Conservation (phyloP, 2,797 vertebrate genomes). For the Cygnus olor region DNA sequence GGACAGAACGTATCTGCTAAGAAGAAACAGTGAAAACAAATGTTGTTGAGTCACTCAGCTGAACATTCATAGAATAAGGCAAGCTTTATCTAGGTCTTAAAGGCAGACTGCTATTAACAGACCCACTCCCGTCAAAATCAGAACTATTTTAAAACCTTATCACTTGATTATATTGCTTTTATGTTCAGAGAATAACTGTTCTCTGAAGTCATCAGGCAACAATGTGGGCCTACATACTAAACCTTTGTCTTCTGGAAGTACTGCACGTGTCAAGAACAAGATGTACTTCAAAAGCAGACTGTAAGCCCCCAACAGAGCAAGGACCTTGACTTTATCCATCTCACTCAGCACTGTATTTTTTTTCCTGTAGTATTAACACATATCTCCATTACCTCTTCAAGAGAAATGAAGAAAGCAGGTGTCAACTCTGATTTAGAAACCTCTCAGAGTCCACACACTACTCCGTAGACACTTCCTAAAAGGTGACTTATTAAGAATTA, state of each 20-base stretch:
- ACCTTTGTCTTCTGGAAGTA: not conserved
- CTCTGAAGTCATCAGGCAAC: not conserved
- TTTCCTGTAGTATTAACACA: not conserved
- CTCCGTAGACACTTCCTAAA: not conserved
- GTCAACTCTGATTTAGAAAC: not conserved
- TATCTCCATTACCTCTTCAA: not conserved
- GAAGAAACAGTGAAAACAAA: slow-evolving; percentile 4
- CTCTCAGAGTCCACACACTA: not conserved
- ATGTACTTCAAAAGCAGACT: not conserved
- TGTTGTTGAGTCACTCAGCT: not conserved
- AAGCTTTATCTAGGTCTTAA: not conserved
- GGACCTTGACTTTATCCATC: not conserved
- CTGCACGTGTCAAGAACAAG: not conserved
- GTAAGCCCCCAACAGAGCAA: not conserved
- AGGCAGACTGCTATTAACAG: not conserved
- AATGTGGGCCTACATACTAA: not conserved
- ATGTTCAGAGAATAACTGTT: not conserved
- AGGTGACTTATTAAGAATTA: not conserved
- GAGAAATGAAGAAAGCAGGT: not conserved
- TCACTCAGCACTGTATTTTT: not conserved
- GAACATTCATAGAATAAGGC: not conserved
- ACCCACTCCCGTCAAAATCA: not conserved
- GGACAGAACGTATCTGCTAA: not conserved
- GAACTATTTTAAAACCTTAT: not conserved
- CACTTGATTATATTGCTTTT: not conserved